Evolutionary conservation across 1,140 invertebrate species (phyloP), one percentile per base, ranked within the genome.

Genomic region (Scaptomyza pallida): DNA sequence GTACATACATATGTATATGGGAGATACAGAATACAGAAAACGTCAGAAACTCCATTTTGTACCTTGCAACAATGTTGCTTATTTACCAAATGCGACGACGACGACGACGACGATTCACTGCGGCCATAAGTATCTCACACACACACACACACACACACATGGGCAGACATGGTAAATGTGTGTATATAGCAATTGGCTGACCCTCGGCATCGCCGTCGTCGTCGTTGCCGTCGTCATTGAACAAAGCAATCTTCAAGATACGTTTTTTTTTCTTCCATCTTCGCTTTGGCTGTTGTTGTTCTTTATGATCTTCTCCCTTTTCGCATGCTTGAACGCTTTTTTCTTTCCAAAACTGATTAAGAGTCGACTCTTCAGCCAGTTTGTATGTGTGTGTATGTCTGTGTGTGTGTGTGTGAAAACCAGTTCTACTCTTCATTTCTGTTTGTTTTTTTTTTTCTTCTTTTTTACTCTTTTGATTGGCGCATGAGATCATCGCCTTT

Each of bases 21-120:
- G n/a, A n/a, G n/a, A n/a, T n/a, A n/a, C n/a, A n/a, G n/a, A n/a
- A n/a, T n/a, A n/a, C n/a, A n/a, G n/a, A n/a, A n/a, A n/a, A n/a
- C n/a, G n/a, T n/a, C n/a, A n/a, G n/a, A n/a, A 88, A 86, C 81
- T 86, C 82, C 82, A 86, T 86, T 88, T 86, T 86, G 82, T 72
- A 80, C 69, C 73, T 79, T 75, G 73, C 70, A 55, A 52, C 80
- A 74, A 86, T 73, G 68, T 81, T 75, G 56, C 63, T 75, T 75
- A 75, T 72, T 75, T 75, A 75, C 73, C 73, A 76, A 75, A n/a
- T n/a, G n/a, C n/a, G n/a, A n/a, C n/a, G n/a, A n/a, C n/a, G n/a
- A n/a, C n/a, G n/a, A n/a, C n/a, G n/a, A 69, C 67, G 44, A 65
- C 45, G 23, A 2, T 56, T 9, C 57, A 64, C 6, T 5, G 62